A percentile compares a stretch with the other conserved stretches of the same genome.
phyloP scores from a whole-genome alignment of 2,797 vertebrate species.

The Sebastes reedi region DNA sequence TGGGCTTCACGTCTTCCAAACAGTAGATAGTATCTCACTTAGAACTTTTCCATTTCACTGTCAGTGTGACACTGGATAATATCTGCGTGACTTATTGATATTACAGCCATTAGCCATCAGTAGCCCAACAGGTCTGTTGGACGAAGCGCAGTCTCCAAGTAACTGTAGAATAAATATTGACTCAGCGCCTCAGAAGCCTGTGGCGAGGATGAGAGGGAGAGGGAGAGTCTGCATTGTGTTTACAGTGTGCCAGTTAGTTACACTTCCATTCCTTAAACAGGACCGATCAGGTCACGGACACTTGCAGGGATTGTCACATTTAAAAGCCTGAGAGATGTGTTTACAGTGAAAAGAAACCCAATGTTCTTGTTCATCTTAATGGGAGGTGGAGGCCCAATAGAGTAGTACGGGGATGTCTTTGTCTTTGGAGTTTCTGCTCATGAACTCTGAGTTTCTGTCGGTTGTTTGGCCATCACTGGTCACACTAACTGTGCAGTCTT shows the following conservation, averaged over 20 bases:
- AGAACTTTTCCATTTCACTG: slow-evolving; percentile 35
- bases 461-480: not conserved
- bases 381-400: not conserved
- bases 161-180: slow-evolving; percentile 68
- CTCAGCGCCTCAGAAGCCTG: slow-evolving; percentile 10
- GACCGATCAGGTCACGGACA: slow-evolving; percentile 5
- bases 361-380: not conserved
- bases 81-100: slow-evolving; percentile 37
- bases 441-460: not conserved
- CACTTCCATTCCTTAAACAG: slow-evolving; percentile 8
- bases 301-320: not conserved
- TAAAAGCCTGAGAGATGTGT: slow-evolving; percentile 11
- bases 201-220: not conserved
- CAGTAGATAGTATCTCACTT: not conserved
- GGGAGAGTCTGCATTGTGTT: slow-evolving; percentile 8
- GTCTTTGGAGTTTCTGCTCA: not conserved
- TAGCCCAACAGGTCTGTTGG: not conserved
- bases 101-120: slow-evolving; percentile 16
- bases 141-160: slow-evolving; percentile 28
- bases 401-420: not conserved
- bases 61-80: slow-evolving; percentile 29
- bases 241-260: not conserved
- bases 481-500: not conserved
- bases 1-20: not conserved
- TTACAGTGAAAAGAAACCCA: not conserved